These are phyloP conservation scores for Isichthys henryi DNA, from an alignment of 2,113 vertebrate genomes.

Conservation along the genomic window DNA sequence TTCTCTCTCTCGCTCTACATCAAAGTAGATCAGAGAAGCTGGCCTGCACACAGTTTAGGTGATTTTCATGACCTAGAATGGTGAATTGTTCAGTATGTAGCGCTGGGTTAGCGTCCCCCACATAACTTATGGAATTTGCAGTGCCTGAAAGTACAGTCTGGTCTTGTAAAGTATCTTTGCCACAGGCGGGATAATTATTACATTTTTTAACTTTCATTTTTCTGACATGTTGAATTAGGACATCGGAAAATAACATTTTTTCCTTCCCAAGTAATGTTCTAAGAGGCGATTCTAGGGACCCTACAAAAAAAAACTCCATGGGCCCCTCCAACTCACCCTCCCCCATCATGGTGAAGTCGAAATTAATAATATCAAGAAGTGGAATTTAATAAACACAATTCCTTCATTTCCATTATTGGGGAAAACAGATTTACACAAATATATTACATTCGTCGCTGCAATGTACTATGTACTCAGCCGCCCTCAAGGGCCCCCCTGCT, in stretches of 20 bases:
- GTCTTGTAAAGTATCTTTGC: not conserved
- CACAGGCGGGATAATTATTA: not conserved
- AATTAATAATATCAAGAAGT: not conserved
- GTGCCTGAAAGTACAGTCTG: not conserved
- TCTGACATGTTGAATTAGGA: not conserved
- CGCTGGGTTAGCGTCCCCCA: not conserved
- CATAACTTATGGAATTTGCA: not conserved
- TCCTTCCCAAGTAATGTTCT: not conserved
- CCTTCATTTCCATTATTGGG: not conserved
- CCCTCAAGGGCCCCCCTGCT: not conserved
- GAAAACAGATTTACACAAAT: not conserved
- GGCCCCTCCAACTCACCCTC: not conserved
- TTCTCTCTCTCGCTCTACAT: not conserved
- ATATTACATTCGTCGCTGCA: not conserved
- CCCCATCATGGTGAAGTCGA: not conserved
- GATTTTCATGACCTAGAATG: not conserved
- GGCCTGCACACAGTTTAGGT: constrained; percentile 6
- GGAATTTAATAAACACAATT: not conserved
- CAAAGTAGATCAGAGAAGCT: constrained; percentile 14
- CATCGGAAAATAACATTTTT: too few relatives aligned
- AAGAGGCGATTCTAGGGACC: not conserved
- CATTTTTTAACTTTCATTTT: not conserved
- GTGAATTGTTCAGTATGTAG: not conserved
- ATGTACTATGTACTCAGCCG: not conserved
- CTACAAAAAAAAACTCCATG: not conserved